Evolutionary conservation across 2,113 vertebrate genomes (phyloP), one percentile per base, ranked within the genome.

Genomic region (Poecile atricapillus): DNA sequence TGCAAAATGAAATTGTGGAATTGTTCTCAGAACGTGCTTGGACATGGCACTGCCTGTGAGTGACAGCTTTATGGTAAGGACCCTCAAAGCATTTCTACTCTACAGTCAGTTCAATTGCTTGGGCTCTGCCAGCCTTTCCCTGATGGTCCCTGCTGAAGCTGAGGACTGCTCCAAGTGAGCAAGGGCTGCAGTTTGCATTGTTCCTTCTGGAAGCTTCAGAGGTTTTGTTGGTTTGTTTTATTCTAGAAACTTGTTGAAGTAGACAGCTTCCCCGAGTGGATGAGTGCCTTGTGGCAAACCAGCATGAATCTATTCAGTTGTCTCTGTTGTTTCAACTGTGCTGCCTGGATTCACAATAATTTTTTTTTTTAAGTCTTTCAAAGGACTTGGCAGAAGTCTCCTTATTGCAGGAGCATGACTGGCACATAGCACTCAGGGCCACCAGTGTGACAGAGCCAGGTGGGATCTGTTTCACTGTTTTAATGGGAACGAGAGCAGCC

Each of bases 31-130:
- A 83, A 73, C 5, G 2, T 95, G 80, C 83, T 75, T 87, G 91
- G 87, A 84, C 63, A 11, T 39, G 78, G 74, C 60, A 35, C 53
- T 87, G 93, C 69, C 74, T 64, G 64, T 81, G 78, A 94, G 74
- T 62, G 91, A 94, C 84, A 94, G 84, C 78, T 91, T 87, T 76
- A 59, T 94, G 94, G 93, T 96, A 93, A 95, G 95, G 91, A 90
- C 82, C 53, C 81, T 89, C 84, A 43, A 44, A 91, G 62, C 65
- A 15, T 87, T 94, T 89, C 73, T 89, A 0, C 62, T 82, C 64
- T 67, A 4, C 50, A 79, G 81, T 16, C n/a, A 22, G 23, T 46
- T 91, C 81, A 82, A 7, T 79, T 83, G 81, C 87, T 87, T 62
- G 15, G 70, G 11, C 70, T 68, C 30, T 95, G 93, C 81, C 87